phyloP scores from a whole-genome alignment of 1,140 invertebrate genomes.

The Zaprionus tsacasi region DNA sequence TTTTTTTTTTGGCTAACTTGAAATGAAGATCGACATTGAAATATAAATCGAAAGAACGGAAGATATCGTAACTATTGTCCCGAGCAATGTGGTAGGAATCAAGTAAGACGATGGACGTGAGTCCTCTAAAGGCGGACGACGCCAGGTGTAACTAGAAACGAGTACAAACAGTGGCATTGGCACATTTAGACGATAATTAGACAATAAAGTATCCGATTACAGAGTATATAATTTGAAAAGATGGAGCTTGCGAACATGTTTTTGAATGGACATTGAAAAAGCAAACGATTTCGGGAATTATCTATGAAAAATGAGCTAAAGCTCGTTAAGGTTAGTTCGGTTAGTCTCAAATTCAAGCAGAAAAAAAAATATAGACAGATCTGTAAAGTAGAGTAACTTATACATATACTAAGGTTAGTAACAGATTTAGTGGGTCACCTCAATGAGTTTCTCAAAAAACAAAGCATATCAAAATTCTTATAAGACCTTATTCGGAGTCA shows the following conservation, averaged over 20 bases:
- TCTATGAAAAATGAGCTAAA: constrained; percentile 6
- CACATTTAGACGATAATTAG: constrained; percentile 41
- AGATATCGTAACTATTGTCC: constrained; percentile 51
- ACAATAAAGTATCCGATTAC: constrained; percentile 11
- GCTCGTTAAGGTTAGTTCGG: constrained; percentile 24
- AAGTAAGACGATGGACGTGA: constrained; percentile 50
- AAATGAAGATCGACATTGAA: constrained; percentile 36
- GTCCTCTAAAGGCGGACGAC: constrained; percentile 69
- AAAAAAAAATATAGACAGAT: neutral
- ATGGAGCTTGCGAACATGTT: constrained; percentile 17
- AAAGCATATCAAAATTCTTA: constrained; percentile 14
- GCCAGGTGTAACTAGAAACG: constrained; percentile 78
- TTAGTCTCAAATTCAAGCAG: constrained; percentile 40
- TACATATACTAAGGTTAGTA: constrained; percentile 17
- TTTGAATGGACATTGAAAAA: constrained; percentile 29
- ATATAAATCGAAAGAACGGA: constrained; percentile 50
- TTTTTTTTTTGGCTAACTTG: constrained; percentile 31
- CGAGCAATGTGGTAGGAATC: constrained; percentile 63
- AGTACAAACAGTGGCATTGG: constrained; percentile 63
- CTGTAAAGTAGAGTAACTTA: neutral
- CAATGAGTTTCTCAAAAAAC: constrained; percentile 13
- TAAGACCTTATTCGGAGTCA: constrained; percentile 30
- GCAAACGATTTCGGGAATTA: constrained; percentile 9
- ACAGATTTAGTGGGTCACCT: constrained; percentile 8
- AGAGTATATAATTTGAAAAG: constrained; percentile 5